Evolutionary conservation across 2,113 vertebrate species (phyloP), one percentile per base, ranked within the genome.

Genomic region (Ondatra zibethicus): DNA sequence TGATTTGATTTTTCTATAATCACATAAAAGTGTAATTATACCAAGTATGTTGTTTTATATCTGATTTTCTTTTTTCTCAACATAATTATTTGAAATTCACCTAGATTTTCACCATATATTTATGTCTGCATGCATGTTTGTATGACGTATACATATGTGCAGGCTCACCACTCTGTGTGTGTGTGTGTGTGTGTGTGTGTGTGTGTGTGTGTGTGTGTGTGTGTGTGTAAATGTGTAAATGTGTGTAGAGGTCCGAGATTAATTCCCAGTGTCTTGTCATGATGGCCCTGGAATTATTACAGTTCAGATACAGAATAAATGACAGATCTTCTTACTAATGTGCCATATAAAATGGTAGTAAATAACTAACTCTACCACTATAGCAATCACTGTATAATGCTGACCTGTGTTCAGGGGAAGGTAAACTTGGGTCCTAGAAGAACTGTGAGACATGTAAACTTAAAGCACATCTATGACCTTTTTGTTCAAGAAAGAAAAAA

Each of bases 1-100:
- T 52, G 42, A 55, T 5, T 45, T 92, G 17, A 23, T 66, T 77
- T 93, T 95, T 76, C 50, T 88, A 82, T 76, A 95, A 90, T 72
- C 70, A 13, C 58, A 25, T 39, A 33, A 77, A 81, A 89, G 33
- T 70, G 61, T 70, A 25, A 58, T 86, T 66, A 86, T 70, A 70
- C 68, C 33, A 70, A 70, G 45, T 52, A 91, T 29, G 14, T 84
- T 58, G 55, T 21, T 58, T 88, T 70, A 68, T 75, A 52, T 81
- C 5, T 92, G 58, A 39, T 36, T 87, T 58, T 58, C 5, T 6
- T n/a, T 12, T 29, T 47, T 81, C 3, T 85, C 5, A 33, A 21
- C 1, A 73, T 72, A 88, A 47, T 93, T 86, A 77, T 81, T 93
- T 92, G 65, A 80, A 33, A 73, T 76, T 52, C 36, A 13, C 17